phyloP scores from a whole-genome alignment of 2,888 invertebrate genomes.

The Prionchulus punctatus region DNA sequence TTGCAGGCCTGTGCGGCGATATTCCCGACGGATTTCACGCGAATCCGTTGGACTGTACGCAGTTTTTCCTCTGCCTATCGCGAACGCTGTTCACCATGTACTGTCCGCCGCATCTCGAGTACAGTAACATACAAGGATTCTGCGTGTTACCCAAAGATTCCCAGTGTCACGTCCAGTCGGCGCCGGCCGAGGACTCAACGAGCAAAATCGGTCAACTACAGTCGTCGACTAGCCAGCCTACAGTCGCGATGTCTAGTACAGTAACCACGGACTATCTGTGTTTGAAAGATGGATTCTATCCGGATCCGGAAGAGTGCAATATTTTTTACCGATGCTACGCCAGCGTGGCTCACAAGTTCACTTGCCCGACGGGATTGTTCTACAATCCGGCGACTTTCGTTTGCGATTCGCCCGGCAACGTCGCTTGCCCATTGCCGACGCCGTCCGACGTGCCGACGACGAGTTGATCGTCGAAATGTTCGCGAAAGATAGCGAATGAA shows the following conservation, averaged over 20 bases:
- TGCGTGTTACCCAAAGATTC: neutral
- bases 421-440: no score
- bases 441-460: neutral
- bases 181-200: no score
- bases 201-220: neutral
- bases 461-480: no score
- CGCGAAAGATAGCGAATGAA: no score
- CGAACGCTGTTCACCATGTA: neutral
- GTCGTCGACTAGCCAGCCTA: neutral
- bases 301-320: neutral
- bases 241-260: neutral
- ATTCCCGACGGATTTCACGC: neutral
- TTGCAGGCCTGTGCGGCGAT: neutral
- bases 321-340: neutral
- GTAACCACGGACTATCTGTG: neutral
- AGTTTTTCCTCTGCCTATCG: neutral
- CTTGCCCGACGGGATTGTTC: neutral
- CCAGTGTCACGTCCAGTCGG: neutral
- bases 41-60: neutral
- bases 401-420: neutral
- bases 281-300: neutral
- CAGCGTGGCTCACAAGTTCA: neutral
- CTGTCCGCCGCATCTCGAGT: neutral
- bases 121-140: neutral
- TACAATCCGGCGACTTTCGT: neutral